Evolutionary conservation across 2,113 vertebrate genomes (phyloP).

Genomic region (Pterophyllum scalare): DNA sequence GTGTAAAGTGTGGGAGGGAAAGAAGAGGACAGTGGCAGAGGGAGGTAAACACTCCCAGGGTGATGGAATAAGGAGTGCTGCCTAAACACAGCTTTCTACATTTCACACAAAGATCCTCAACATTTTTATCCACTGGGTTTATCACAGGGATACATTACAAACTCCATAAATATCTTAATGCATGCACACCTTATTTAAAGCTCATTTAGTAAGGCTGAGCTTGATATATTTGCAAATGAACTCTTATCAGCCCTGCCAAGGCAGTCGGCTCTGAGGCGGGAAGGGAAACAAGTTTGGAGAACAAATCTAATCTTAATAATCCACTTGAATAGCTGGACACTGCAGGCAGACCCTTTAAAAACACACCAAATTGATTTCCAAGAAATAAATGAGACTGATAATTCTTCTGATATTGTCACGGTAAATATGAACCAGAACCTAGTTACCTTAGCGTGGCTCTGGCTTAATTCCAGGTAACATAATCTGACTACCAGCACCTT

Average conservation of each 20-base stretch:
- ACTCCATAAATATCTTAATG: not conserved
- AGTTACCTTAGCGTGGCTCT: not conserved
- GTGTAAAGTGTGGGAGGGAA: conserved; percentile 11
- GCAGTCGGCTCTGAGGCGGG: not conserved
- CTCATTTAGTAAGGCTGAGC: not conserved
- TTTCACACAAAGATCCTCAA: conserved; percentile 3
- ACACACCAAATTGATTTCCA: not conserved
- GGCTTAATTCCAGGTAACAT: not conserved
- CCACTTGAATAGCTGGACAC: not conserved
- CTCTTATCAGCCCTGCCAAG: not conserved
- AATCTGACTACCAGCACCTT: not conserved
- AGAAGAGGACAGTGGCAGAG: conserved; percentile 1
- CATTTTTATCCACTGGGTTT: not conserved
- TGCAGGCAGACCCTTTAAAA: not conserved
- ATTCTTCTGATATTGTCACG: not conserved
- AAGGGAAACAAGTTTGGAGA: not conserved
- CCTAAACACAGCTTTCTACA: not conserved
- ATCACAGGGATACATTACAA: not conserved
- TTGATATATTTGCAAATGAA: not conserved
- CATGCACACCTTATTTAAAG: not conserved
- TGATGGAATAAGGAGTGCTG: not conserved
- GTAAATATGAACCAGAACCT: not conserved
- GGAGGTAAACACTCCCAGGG: not conserved
- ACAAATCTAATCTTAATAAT: not conserved
- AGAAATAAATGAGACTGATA: not conserved